Percentiles rank a stretch among this genome's conserved stretches.
phyloP scores from a whole-genome alignment of 1,140 invertebrate genomes.

The Drosophila sp. region DNA sequence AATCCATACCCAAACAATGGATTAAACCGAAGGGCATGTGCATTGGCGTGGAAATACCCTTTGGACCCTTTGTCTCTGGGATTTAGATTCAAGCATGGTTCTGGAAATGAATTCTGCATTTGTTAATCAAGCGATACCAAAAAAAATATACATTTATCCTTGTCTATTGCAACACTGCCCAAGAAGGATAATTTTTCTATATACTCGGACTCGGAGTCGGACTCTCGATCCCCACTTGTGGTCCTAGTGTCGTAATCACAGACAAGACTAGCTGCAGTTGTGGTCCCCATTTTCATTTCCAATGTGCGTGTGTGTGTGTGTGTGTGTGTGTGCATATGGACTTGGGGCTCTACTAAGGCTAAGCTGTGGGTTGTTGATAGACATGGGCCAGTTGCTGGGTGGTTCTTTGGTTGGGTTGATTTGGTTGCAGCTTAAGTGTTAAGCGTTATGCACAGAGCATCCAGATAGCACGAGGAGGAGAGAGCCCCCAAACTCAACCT shows the following conservation, averaged over 20 bases:
- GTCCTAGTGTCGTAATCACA: constrained; percentile 58
- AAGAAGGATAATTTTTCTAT: not conserved
- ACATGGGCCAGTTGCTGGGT: constrained; percentile 13
- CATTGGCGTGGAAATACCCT: not conserved
- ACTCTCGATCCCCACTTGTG: constrained; percentile 13
- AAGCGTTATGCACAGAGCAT: constrained; percentile 74
- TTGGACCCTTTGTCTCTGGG: not conserved
- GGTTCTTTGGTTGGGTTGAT: not conserved
- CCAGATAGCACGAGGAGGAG: not conserved
- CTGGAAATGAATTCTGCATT: not conserved
- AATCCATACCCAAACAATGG: not conserved
- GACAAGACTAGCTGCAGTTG: constrained; percentile 43
- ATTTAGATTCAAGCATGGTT: not conserved
- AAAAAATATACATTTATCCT: not conserved
- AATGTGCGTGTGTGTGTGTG: not conserved
- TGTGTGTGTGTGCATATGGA: constrained; percentile 29
- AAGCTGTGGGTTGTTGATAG: constrained; percentile 36
- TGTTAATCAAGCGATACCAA: constrained; percentile 53
- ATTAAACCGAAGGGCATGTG: not conserved
- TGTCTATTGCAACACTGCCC: not conserved
- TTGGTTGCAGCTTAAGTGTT: constrained; percentile 78
- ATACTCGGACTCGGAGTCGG: not conserved
- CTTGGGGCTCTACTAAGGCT: constrained; percentile 35
- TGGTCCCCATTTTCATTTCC: not conserved
- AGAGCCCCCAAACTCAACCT: not conserved